Evolutionary conservation across 2,888 invertebrate genomes (phyloP).

Genomic region (Neelides folsomi): DNA sequence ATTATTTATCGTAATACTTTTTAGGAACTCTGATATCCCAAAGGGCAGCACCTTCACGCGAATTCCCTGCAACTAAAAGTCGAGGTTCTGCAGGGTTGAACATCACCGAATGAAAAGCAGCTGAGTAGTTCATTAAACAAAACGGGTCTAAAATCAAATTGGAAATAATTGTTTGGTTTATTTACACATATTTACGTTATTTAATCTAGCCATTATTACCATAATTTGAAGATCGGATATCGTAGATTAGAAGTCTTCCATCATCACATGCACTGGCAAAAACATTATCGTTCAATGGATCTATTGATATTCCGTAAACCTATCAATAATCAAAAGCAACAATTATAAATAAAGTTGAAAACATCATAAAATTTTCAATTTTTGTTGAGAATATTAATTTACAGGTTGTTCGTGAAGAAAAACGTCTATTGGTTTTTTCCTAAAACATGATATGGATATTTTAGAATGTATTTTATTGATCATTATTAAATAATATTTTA

Average conservation of each 20-base stretch:
- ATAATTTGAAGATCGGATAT: constrained; percentile 51
- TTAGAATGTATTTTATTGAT: not conserved
- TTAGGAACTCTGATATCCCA: constrained; percentile 78
- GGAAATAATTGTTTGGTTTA: constrained; percentile 3
- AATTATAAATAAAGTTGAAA: too few species aligned
- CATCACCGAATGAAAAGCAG: constrained; percentile 88
- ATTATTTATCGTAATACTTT: constrained; percentile 48
- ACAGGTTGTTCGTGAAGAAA: constrained; percentile 73
- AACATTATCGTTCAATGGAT: constrained; percentile 68
- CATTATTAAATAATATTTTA: not conserved
- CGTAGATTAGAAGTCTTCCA: constrained; percentile 72
- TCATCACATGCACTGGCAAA: constrained; percentile 87
- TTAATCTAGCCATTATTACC: constrained; percentile 16
- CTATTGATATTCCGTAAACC: constrained; percentile 71
- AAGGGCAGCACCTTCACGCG: constrained; percentile 71
- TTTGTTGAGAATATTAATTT: too few species aligned
- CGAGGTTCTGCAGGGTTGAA: constrained; percentile 74
- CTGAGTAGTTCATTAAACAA: constrained; percentile 53
- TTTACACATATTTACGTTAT: not conserved
- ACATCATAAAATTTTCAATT: too few species aligned
- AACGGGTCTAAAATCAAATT: constrained; percentile 46
- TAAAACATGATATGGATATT: constrained; percentile 35
- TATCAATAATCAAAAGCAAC: too few species aligned
- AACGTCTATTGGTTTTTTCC: constrained; percentile 53
- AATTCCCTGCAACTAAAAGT: constrained; percentile 75